These are phyloP conservation scores for Matsumurasca onukii DNA, from an alignment of 1,140 invertebrate genomes.

Conservation along the genomic window DNA sequence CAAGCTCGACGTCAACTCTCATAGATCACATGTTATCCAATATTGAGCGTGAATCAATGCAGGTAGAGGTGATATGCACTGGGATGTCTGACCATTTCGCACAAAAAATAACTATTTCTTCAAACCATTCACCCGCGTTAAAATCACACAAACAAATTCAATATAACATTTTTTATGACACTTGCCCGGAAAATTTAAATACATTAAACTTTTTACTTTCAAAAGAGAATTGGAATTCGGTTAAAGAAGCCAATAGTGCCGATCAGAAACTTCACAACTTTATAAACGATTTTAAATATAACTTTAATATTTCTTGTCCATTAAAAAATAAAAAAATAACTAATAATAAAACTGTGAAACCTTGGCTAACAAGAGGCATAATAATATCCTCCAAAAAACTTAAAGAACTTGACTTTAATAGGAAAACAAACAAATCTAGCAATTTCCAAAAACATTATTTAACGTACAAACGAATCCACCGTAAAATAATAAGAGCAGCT, in stretches of 20 bases:
- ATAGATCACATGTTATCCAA: not conserved
- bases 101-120: not conserved
- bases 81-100: not conserved
- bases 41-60: not conserved
- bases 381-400: not conserved
- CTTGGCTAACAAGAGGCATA: not conserved
- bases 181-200: not conserved
- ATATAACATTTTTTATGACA: not conserved
- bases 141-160: not conserved
- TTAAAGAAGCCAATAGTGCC: not conserved
- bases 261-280: not conserved
- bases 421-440: slow-evolving; percentile 5
- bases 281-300: not conserved
- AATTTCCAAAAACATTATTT: not conserved
- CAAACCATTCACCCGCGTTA: not conserved
- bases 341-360: not conserved
- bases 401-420: not conserved
- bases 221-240: not conserved
- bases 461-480: not conserved
- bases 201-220: not conserved
- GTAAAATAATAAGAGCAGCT: not conserved
- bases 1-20: no score
- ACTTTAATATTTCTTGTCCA: not conserved
- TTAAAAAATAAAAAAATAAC: not conserved
- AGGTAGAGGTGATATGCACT: not conserved